Conservation (phyloP, 2,888 invertebrate genomes). For the Acrocyrtus sp. region DNA sequence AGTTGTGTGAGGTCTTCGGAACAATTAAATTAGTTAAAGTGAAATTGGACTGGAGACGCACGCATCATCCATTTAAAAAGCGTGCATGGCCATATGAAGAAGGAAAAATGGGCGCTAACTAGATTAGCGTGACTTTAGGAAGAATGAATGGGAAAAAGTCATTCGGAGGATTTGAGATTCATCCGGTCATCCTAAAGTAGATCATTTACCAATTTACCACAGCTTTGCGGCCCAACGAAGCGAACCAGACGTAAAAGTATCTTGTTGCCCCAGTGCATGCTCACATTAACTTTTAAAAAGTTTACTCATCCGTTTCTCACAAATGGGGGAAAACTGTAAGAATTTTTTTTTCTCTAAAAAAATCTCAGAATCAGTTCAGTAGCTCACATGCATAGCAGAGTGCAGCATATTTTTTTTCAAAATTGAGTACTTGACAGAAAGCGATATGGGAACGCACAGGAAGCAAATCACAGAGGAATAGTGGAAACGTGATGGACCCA, state of each 20-base stretch:
- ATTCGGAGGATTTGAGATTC: background rate
- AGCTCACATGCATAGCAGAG: too few relatives aligned
- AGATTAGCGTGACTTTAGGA: background rate
- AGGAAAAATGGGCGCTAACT: background rate
- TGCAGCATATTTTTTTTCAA: too few relatives aligned
- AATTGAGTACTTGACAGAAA: too few relatives aligned
- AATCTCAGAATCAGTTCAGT: too few relatives aligned
- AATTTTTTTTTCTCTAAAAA: background rate
- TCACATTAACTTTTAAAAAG: too few relatives aligned
- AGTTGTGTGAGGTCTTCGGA: slow-evolving; percentile 39
- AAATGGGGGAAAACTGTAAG: too few relatives aligned
- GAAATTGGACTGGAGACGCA: too few relatives aligned
- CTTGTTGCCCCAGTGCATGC: too few relatives aligned
- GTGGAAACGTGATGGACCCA: slow-evolving; percentile 13
- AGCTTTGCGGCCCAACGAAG: too few relatives aligned
- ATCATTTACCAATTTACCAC: slow-evolving; percentile 21
- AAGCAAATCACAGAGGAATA: slow-evolving; percentile 38
- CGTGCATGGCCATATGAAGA: background rate
- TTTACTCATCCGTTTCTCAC: too few relatives aligned
- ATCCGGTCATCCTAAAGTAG: slow-evolving; percentile 16
- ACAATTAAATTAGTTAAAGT: slow-evolving; percentile 46
- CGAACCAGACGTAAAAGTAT: too few relatives aligned
- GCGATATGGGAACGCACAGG: slow-evolving; percentile 34
- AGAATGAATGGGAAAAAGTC: background rate
- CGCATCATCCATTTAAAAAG: too few relatives aligned